Evolutionary conservation across 2,888 invertebrate genomes (phyloP), one percentile per base, ranked within the genome.

Genomic region (Abrostola triplasia): DNA sequence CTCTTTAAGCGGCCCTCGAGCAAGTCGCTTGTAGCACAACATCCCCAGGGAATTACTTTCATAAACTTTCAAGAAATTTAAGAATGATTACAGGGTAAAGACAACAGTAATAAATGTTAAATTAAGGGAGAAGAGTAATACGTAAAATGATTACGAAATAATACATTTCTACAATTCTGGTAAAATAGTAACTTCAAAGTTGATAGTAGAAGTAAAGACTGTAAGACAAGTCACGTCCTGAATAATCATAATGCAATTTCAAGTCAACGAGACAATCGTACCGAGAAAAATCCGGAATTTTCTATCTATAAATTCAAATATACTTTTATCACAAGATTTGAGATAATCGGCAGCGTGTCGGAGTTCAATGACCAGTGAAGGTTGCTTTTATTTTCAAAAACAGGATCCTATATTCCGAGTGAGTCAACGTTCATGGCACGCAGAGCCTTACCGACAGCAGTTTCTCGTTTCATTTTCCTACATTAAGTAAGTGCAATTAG

Each of bases 331-430:
- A 49, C 11, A 58, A 56, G n/a, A 58, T 50, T 59, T 59, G 13
- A 57, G 61, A 55, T 38, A 60, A 55, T 47, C 54, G 11, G 40
- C 59, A 58, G 13, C 62, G 24, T 53, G 52, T 52, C 56, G 41
- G 49, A 42, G 79, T 69, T 78, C 74, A 78, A 54, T 61, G 69
- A 36, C 76, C 74, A 67, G 36, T 47, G 55, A 70, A 67, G 70
- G 65, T 74, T 62, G 52, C 64, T 69, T 73, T 76, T 77, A 69
- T 76, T 77, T 76, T 68, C 66, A 67, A 77, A 24, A 77, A 78
- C 76, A 67, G 76, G 76, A 76, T 78, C 50, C 57, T 50, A 56
- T 59, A 58, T 52, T 35, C 47, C n/a, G 50, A 63, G 38, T 68
- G 71, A 74, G 59, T 76, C 76, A 74, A 65, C 48, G 59, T 53